Evolutionary conservation across 2,888 invertebrate genomes (phyloP).

Genomic region (Rhamnusium bicolor): DNA sequence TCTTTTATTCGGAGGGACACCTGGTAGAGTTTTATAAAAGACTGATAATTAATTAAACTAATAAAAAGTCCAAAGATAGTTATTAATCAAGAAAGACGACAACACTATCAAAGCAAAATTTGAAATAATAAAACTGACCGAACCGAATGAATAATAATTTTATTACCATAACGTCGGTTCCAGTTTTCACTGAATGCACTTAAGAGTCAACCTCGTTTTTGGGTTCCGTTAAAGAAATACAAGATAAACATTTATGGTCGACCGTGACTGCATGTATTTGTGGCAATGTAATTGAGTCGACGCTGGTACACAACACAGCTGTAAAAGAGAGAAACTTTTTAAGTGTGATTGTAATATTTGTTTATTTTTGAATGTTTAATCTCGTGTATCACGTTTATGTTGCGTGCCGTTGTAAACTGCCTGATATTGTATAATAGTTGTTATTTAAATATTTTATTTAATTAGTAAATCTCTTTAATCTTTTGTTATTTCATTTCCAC

Average conservation of each 20-base stretch:
- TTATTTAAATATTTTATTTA: conserved; percentile 18
- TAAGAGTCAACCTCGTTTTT: neutral
- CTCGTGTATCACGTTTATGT: conserved; percentile 10
- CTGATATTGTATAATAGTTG: conserved; percentile 3
- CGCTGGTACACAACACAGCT: neutral
- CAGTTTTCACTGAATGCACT: neutral
- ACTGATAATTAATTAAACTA: no score
- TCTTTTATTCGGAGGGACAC: no score
- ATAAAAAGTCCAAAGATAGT: no score
- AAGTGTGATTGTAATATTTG: conserved; percentile 6
- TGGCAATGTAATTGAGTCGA: conserved; percentile 9
- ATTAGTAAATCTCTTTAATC: neutral
- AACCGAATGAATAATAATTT: neutral
- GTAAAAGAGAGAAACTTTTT: conserved; percentile 8
- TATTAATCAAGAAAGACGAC: no score
- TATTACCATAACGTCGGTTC: neutral
- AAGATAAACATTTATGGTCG: neutral
- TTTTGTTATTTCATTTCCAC: neutral
- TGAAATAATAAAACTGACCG: neutral
- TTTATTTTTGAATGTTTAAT: conserved; percentile 8
- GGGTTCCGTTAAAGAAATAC: neutral
- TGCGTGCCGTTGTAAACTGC: conserved; percentile 18
- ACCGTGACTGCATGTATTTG: neutral
- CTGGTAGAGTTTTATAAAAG: no score
- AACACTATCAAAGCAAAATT: no score